Conservation (phyloP, 2,113 vertebrate species). For the Cinclus mexicanus region DNA sequence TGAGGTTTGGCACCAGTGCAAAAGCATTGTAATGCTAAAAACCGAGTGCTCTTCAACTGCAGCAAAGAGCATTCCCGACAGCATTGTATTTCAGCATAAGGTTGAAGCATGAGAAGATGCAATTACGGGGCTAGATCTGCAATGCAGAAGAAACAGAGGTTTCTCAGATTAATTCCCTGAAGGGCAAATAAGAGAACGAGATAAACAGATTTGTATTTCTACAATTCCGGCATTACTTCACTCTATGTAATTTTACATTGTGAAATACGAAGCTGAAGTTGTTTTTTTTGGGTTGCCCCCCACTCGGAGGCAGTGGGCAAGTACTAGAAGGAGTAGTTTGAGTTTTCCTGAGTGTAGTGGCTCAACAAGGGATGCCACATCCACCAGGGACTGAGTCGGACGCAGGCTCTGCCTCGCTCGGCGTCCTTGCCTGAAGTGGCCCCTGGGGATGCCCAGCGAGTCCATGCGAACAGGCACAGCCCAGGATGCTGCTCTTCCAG, state of each 20-base stretch:
- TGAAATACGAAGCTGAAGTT: background rate
- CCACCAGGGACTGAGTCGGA: rapidly evolving
- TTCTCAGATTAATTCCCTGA: background rate
- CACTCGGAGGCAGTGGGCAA: background rate
- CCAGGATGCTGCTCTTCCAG: rapidly evolving
- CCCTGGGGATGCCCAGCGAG: rapidly evolving
- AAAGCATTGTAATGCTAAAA: background rate
- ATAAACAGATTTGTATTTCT: background rate
- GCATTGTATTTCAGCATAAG: background rate
- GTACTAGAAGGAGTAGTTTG: rapidly evolving
- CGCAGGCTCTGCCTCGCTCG: rapidly evolving
- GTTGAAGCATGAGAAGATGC: background rate
- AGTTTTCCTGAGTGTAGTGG: too few relatives aligned
- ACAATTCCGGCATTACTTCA: background rate
- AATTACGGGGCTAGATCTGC: background rate
- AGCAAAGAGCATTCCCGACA: background rate
- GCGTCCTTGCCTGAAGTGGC: rapidly evolving
- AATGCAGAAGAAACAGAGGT: background rate
- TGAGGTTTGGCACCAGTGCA: background rate
- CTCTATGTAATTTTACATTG: background rate
- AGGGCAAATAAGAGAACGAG: background rate
- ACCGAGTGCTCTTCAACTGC: background rate
- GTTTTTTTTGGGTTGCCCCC: too few relatives aligned
- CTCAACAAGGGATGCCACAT: background rate
- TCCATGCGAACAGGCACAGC: rapidly evolving